These are phyloP conservation scores for Phenacoccus solenopsis DNA, from an alignment of 1,140 invertebrate species.

Conservation along the genomic window DNA sequence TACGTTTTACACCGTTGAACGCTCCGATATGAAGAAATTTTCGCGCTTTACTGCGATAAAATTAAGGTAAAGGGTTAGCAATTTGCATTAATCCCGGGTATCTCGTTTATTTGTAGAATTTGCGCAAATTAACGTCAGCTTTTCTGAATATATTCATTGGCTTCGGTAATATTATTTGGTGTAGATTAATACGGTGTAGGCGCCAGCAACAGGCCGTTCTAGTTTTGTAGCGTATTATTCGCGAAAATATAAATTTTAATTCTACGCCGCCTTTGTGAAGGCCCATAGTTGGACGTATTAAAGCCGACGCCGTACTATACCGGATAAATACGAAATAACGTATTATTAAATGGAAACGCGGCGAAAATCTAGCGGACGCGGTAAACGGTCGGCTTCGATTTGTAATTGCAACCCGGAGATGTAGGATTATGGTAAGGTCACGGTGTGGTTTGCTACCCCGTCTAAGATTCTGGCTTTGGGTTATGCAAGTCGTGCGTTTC, in stretches of 20 bases:
- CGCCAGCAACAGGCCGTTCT: neutral
- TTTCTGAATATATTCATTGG: neutral
- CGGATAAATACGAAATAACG: neutral
- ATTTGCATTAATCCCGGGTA: neutral
- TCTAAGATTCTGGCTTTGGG: too few species aligned
- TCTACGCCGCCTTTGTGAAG: neutral
- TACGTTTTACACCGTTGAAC: neutral
- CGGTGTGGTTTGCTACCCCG: too few species aligned
- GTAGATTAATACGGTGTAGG: neutral
- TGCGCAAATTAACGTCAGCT: constrained; percentile 1
- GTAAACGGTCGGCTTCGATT: too few species aligned
- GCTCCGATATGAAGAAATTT: neutral
- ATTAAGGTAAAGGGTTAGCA: constrained; percentile 1
- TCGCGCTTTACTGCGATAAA: constrained; percentile 1
- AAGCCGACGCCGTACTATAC: too few species aligned
- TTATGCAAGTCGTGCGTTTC: too few species aligned
- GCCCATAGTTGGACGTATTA: too few species aligned
- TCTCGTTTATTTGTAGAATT: constrained; percentile 3
- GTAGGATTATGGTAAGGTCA: too few species aligned
- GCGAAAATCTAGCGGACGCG: too few species aligned
- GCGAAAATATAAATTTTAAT: constrained; percentile 4
- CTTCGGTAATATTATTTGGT: neutral
- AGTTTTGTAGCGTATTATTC: neutral
- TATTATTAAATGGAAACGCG: constrained; percentile 4
- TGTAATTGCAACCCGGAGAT: too few species aligned